phyloP scores from a whole-genome alignment of 2,113 vertebrate species.

The Noturus placidus region DNA sequence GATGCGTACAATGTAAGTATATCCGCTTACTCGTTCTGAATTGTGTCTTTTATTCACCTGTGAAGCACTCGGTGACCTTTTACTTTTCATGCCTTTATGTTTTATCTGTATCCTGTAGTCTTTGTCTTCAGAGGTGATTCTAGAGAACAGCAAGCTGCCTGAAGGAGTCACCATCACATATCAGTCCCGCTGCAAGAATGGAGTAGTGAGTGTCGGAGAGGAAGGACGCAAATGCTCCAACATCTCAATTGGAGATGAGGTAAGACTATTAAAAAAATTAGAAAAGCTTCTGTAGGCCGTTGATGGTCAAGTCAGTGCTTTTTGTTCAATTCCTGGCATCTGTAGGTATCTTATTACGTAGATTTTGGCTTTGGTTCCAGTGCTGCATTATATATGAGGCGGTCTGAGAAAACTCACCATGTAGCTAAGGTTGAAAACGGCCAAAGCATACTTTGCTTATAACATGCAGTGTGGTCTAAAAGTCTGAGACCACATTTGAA shows the following conservation, averaged over 20 bases:
- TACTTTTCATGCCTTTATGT: neutral
- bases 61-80: neutral
- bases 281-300: neutral
- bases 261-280: conserved; percentile 52
- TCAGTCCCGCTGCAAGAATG: conserved; percentile 92
- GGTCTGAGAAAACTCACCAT: too few species aligned
- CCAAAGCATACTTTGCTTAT: too few species aligned
- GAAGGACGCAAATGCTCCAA: conserved; percentile 92
- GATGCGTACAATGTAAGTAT: conserved; percentile 95
- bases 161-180: conserved; percentile 90
- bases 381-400: too few species aligned
- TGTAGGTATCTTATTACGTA: neutral
- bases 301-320: too few species aligned
- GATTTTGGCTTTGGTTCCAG: neutral
- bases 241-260: conserved; percentile 97
- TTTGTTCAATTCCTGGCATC: neutral
- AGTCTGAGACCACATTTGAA: too few species aligned
- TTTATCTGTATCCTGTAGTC: conserved; percentile 72
- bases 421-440: too few species aligned
- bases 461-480: too few species aligned
- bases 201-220: conserved; percentile 83
- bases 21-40: neutral
- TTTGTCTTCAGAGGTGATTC: conserved; percentile 95
- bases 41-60: neutral
- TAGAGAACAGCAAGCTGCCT: conserved; percentile 89